These are phyloP conservation scores for Microcebus lehilahytsara DNA, from an alignment of 2,113 vertebrate species.

Conservation along the genomic window DNA sequence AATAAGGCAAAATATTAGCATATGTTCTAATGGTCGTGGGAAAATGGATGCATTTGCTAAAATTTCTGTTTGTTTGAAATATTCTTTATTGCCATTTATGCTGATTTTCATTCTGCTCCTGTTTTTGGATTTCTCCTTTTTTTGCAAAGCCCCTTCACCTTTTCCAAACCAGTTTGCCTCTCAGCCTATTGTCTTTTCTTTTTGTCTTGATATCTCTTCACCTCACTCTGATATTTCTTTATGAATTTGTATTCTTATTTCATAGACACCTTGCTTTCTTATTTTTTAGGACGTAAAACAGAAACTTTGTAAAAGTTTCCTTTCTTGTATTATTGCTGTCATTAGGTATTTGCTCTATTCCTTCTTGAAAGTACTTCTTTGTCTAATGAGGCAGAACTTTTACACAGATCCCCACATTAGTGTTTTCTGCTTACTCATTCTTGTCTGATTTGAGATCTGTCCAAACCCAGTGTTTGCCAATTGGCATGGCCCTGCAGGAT, in stretches of 20 bases:
- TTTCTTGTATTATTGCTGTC: background rate
- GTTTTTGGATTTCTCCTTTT: background rate
- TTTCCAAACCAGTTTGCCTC: background rate
- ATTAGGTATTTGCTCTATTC: background rate
- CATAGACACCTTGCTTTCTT: background rate
- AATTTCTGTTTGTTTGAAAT: background rate
- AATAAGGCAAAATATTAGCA: background rate
- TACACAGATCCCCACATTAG: background rate
- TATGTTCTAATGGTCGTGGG: background rate
- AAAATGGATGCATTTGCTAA: background rate
- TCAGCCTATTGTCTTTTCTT: background rate
- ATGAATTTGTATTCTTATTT: background rate
- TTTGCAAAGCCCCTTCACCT: background rate
- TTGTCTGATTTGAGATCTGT: background rate
- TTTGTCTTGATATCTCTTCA: background rate
- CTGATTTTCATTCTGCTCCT: background rate
- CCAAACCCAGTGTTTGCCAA: constrained; percentile 45
- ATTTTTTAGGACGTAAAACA: background rate
- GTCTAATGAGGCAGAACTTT: background rate
- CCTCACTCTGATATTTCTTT: background rate
- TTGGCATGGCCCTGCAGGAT: background rate
- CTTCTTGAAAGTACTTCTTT: background rate
- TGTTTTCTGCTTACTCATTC: constrained; percentile 67
- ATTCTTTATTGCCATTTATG: background rate
- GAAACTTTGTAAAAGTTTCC: background rate